Evolutionary conservation across 2,888 invertebrate species (phyloP).

Genomic region (Agriotes lineatus): DNA sequence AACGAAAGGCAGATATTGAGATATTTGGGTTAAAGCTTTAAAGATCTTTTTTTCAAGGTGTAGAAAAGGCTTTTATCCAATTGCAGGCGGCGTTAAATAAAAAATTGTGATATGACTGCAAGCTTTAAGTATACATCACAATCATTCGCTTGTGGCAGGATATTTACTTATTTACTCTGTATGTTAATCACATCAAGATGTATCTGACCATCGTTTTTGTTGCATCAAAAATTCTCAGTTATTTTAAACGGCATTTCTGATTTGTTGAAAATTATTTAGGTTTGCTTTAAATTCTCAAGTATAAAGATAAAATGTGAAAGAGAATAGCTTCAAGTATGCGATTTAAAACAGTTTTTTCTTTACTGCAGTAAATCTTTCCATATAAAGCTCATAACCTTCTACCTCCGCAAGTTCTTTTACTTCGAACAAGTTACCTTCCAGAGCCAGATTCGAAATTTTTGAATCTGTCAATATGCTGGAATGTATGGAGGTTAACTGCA

Average conservation of each 20-base stretch:
- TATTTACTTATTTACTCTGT: background rate
- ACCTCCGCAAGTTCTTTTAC: slow-evolving; percentile 87
- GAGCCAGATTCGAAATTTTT: slow-evolving; percentile 85
- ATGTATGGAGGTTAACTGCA: slow-evolving; percentile 84
- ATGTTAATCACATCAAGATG: background rate
- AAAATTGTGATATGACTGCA: slow-evolving; percentile 6
- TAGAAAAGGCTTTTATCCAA: background rate
- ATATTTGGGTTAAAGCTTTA: slow-evolving; percentile 8
- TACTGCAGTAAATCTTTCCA: slow-evolving; percentile 95
- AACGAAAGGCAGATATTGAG: slow-evolving; percentile 29
- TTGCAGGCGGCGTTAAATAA: background rate
- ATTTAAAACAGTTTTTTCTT: slow-evolving; percentile 94
- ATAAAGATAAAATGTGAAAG: too few species aligned
- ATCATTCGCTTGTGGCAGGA: slow-evolving; percentile 6
- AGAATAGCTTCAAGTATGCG: too few species aligned
- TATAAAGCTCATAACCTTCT: slow-evolving; percentile 94
- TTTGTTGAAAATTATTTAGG: slow-evolving; percentile 1
- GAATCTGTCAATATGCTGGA: slow-evolving; percentile 85
- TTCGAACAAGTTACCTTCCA: slow-evolving; percentile 97
- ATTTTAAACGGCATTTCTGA: too few species aligned
- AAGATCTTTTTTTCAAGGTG: background rate
- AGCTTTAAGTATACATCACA: slow-evolving; percentile 11
- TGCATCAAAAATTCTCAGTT: too few species aligned
- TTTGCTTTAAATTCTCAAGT: too few species aligned
- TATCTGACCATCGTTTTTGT: too few species aligned